Conservation (phyloP, 2,797 vertebrate genomes). For the Agapornis canus region DNA sequence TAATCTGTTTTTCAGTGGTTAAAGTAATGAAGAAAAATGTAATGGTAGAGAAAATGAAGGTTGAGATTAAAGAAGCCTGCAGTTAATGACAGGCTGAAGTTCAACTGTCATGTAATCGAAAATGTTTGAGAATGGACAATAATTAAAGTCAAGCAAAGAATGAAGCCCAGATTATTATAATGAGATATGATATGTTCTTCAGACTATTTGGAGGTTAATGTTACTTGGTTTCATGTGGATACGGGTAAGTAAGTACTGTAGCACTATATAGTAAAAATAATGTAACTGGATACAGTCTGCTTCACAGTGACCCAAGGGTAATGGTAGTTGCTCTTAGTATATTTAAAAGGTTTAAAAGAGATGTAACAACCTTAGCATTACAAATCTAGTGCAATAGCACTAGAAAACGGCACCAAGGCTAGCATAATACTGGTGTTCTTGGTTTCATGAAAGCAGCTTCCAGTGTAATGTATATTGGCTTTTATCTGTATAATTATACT, state of each 20-base stretch:
- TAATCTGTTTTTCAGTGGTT: conserved; percentile 38
- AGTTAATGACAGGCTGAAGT: conserved; percentile 76
- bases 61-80: conserved; percentile 70
- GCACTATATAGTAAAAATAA: conserved; percentile 72
- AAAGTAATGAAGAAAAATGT: conserved; percentile 30
- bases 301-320: conserved; percentile 67
- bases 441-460: conserved; percentile 47
- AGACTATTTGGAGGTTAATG: conserved; percentile 72
- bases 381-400: conserved; percentile 26
- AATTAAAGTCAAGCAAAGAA: conserved; percentile 77
- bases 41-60: conserved; percentile 64
- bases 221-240: conserved; percentile 72
- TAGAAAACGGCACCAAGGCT: conserved; percentile 1
- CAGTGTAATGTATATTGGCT: conserved; percentile 37
- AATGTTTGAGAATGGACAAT: conserved; percentile 73
- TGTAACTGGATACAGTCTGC: conserved; percentile 67
- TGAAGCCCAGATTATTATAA: conserved; percentile 72
- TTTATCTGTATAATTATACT: conserved; percentile 71
- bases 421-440: neutral
- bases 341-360: conserved; percentile 74
- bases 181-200: conserved; percentile 49
- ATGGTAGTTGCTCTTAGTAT: conserved; percentile 65
- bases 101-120: conserved; percentile 72
- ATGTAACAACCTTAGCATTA: conserved; percentile 55
- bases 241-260: conserved; percentile 73